Evolutionary conservation across 2,797 vertebrate genomes (phyloP), one percentile per base, ranked within the genome.

Genomic region (Todus mexicanus): DNA sequence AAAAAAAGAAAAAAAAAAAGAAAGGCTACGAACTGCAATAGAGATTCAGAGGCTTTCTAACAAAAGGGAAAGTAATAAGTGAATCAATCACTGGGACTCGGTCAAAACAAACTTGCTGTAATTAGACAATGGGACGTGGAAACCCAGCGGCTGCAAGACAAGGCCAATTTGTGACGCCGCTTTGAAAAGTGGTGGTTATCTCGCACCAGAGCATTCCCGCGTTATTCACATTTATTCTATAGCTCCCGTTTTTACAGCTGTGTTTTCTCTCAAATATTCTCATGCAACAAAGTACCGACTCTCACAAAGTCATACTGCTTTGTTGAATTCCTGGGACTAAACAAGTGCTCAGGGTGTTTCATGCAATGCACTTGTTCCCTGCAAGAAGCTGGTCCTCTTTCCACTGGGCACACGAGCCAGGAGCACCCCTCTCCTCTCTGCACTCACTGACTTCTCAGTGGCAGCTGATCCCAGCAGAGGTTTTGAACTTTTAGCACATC

Each of bases 61-160:
- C 87, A 95, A 96, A 96, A 94, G 90, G 84, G 85, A 90, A 95
- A 95, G 96, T 50, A 90, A 25, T 48, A 43, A 91, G 51, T n/a
- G 71, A 87, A 56, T 63, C 73, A 38, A 48, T 42, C 78, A 5
- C 59, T 38, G 6, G 38, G 80, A 33, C 8, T 89, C 9, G 54
- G 87, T 91, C 88, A 83, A 94, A 97, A 95, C 92, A 78, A 95
- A 97, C 95, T 94, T 93, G 92, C 85, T 74, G 83, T 95, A 92
- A 86, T 94, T 88, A 95, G 90, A 87, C 89, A 92, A 76, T 13
- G 82, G 92, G 91, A 81, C 50, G 43, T 85, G 80, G 89, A 92
- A 93, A 82, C 73, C 66, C 82, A 71, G 91, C 3, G 50, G 43
- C 89, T 76, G 93, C 7, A 47, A 77, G 89, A 78, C 68, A 80